Conservation (phyloP, 2,888 invertebrate species). For the Dasypolia templi region DNA sequence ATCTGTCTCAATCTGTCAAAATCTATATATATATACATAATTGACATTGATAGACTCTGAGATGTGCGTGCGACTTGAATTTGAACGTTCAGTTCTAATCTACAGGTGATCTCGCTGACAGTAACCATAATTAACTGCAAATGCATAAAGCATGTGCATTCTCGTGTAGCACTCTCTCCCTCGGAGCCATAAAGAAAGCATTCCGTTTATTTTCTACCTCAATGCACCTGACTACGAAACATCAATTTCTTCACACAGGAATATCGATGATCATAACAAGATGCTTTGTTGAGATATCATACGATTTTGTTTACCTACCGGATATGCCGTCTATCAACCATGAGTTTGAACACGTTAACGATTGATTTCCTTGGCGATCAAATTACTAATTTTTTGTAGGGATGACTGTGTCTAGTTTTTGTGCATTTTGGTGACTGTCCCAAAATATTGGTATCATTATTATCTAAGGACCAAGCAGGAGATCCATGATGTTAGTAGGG, state of each 20-base stretch:
- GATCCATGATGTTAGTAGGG: no score
- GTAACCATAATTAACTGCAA: background rate
- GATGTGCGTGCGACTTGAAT: no score
- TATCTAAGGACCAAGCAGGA: background rate
- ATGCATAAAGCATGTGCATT: background rate
- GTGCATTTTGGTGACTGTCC: background rate
- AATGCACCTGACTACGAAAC: slow-evolving; percentile 35
- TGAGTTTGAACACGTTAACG: background rate
- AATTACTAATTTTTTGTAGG: no score
- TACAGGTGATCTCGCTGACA: background rate
- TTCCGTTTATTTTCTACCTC: slow-evolving; percentile 42
- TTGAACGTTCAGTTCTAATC: no score
- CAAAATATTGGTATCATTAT: background rate
- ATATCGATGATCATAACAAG: background rate
- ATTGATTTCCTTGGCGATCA: background rate
- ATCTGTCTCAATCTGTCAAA: no score
- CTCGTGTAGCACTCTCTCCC: slow-evolving; percentile 46
- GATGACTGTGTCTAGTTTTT: background rate
- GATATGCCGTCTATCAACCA: background rate
- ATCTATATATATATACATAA: no score
- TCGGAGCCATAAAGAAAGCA: slow-evolving; percentile 42
- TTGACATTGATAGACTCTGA: no score
- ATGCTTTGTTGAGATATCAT: background rate
- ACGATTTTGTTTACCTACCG: background rate
- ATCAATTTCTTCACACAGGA: slow-evolving; percentile 1